Evolutionary conservation across 2,113 vertebrate genomes (phyloP).

Genomic region (Oreotrochilus melanogaster): DNA sequence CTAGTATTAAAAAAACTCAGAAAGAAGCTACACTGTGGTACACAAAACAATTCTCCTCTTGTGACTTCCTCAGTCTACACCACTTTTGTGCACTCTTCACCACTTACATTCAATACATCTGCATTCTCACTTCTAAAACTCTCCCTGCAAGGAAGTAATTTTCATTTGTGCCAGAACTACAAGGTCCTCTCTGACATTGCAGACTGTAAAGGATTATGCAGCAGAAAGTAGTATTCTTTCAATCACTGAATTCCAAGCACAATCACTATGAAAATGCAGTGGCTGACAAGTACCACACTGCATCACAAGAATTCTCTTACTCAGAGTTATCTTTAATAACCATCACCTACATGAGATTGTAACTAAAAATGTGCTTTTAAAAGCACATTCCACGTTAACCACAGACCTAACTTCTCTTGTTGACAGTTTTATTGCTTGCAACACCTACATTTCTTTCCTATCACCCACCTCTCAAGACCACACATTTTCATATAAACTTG

Average conservation of each 20-base stretch:
- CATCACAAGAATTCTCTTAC: not conserved
- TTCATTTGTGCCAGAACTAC: not conserved
- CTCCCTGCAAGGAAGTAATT: not conserved
- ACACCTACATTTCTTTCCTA: not conserved
- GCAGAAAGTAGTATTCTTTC: rapidly evolving
- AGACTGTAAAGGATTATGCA: not conserved
- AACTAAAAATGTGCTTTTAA: rapidly evolving
- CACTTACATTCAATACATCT: not conserved
- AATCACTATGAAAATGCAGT: not conserved
- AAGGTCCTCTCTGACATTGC: not conserved
- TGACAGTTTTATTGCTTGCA: not conserved
- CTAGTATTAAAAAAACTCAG: not conserved
- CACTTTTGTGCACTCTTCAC: not conserved
- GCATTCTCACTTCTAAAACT: not conserved
- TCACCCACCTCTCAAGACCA: not conserved
- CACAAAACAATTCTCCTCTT: not conserved
- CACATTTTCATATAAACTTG: not conserved
- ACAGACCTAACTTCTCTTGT: not conserved
- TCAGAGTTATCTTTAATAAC: not conserved
- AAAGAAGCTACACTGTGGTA: not conserved
- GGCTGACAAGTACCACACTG: not conserved
- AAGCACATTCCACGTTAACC: not conserved
- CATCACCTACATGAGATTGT: not conserved
- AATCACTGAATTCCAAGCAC: not conserved
- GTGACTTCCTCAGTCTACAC: not conserved